Conservation (phyloP, 2,797 vertebrate genomes). For the Pterois miles region DNA sequence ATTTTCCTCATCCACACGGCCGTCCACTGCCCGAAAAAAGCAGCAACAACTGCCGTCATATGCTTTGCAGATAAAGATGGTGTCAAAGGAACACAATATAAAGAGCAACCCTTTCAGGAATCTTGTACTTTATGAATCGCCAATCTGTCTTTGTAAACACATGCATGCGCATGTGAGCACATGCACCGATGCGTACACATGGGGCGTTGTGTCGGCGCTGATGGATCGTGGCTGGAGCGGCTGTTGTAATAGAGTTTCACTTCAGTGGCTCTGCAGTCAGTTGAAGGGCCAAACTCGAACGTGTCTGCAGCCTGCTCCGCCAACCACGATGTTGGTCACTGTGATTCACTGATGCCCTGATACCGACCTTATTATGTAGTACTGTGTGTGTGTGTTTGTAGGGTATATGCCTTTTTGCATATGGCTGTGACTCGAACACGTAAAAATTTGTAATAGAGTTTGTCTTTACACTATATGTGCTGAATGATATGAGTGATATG, state of each 20-base stretch:
- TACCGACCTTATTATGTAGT: constrained; percentile 45
- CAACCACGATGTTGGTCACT: constrained; percentile 62
- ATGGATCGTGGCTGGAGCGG: constrained; percentile 70
- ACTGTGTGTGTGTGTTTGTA: background rate
- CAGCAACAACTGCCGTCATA: constrained; percentile 39
- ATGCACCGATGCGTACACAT: background rate
- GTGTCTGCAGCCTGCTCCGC: constrained; percentile 63
- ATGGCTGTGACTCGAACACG: background rate
- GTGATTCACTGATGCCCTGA: constrained; percentile 69
- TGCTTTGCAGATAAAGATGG: constrained; percentile 43
- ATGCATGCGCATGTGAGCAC: background rate
- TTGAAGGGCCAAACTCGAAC: constrained; percentile 67
- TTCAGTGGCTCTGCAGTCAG: constrained; percentile 73
- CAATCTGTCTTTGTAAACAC: constrained; percentile 40
- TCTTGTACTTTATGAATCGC: constrained; percentile 48
- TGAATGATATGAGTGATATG: background rate
- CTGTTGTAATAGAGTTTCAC: constrained; percentile 82
- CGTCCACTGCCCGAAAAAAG: constrained; percentile 17
- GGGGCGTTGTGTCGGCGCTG: constrained; percentile 54
- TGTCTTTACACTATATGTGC: background rate
- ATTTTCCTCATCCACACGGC: constrained; percentile 38
- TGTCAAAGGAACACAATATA: constrained; percentile 37
- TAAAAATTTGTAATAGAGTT: background rate
- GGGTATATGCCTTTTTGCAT: background rate
- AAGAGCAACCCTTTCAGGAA: constrained; percentile 55